Evolutionary conservation across 2,797 vertebrate genomes (phyloP).

Genomic region (Tokudaia tokunoshimensis): DNA sequence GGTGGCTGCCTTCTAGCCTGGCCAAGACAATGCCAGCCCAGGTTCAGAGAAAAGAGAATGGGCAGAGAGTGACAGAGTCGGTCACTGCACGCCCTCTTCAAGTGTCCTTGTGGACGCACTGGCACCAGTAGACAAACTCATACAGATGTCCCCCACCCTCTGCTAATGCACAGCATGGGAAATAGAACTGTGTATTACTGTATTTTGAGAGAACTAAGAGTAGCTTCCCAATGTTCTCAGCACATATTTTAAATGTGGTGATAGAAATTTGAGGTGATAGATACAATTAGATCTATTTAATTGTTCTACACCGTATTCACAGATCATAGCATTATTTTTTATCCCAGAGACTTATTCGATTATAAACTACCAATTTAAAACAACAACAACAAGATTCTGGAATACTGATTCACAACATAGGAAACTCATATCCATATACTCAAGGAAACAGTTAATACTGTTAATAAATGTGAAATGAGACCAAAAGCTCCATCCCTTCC

Average conservation of each 20-base stretch:
- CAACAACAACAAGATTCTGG: neutral
- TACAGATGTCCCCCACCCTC: neutral
- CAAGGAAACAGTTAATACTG: neutral
- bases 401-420: constrained; percentile 39
- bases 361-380: neutral
- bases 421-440: neutral
- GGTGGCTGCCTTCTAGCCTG: neutral
- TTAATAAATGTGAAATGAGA: constrained; percentile 6
- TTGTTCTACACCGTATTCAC: neutral
- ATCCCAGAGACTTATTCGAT: neutral
- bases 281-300: neutral
- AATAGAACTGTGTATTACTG: neutral
- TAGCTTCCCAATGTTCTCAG: neutral
- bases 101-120: neutral
- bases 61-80: neutral
- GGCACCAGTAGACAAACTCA: neutral
- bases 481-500: constrained; percentile 3
- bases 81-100: neutral
- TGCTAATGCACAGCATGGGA: neutral
- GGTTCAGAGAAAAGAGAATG: neutral
- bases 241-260: neutral
- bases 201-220: neutral
- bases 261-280: neutral
- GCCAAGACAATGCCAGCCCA: neutral
- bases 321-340: neutral